Conservation (phyloP, 2,113 vertebrate genomes). For the Peromyscus maniculatus region DNA sequence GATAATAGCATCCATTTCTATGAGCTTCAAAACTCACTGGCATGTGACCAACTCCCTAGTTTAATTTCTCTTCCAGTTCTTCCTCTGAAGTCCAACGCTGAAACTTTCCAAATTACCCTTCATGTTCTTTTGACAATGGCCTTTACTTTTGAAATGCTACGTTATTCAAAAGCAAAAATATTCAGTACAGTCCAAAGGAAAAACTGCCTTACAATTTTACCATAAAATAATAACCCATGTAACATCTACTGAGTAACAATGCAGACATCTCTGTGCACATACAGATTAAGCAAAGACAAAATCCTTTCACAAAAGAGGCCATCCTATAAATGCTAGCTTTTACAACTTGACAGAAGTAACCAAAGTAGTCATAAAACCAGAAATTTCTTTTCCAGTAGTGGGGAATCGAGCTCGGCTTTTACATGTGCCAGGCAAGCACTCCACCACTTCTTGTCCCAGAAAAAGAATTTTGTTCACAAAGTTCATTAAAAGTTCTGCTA, state of each 20-base stretch:
- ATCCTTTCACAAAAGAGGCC: background rate
- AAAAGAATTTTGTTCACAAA: slow-evolving; percentile 1
- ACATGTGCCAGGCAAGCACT: background rate
- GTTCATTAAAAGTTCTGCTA: background rate
- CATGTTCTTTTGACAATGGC: background rate
- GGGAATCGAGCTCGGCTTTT: too few species aligned
- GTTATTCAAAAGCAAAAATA: slow-evolving; percentile 57
- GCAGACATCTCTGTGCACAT: background rate
- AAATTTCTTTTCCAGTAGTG: background rate
- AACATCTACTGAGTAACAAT: background rate
- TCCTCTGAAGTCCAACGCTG: background rate
- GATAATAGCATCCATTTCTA: background rate
- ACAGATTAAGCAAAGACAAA: background rate
- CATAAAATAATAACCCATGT: background rate
- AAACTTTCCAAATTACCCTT: background rate
- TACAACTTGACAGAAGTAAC: slow-evolving; percentile 8
- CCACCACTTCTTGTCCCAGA: background rate
- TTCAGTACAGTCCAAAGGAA: background rate
- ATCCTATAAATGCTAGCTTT: background rate
- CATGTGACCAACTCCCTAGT: background rate
- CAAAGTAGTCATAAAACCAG: slow-evolving; percentile 34
- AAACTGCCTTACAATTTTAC: background rate
- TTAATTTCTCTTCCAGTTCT: background rate
- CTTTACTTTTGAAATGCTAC: slow-evolving; percentile 13
- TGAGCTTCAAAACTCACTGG: background rate